A percentile compares a stretch with the other conserved stretches of the same genome.
Conservation (phyloP, 2,797 vertebrate genomes). For the Alosa sapidissima region DNA sequence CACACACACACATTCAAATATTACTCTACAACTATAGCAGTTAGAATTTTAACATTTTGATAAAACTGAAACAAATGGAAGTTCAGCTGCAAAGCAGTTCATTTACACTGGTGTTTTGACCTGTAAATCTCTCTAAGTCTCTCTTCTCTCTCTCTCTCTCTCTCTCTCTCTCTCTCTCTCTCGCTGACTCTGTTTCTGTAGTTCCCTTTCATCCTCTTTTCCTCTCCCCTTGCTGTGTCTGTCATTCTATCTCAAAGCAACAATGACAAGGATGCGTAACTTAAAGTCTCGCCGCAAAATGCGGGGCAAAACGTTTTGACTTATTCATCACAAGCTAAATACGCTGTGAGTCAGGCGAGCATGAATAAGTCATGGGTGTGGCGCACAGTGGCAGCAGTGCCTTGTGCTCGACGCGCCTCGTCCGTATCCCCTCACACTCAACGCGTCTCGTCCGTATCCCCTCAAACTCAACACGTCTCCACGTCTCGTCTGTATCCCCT, state of each 20-base stretch:
- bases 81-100: not conserved
- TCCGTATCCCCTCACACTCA: not conserved
- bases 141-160: not conserved
- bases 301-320: conserved; percentile 35
- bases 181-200: not conserved
- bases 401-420: not conserved
- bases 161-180: not conserved
- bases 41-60: not conserved
- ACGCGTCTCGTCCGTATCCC: no score
- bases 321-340: conserved; percentile 45
- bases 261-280: conserved; percentile 7
- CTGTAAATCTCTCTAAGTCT: not conserved
- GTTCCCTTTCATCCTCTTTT: not conserved
- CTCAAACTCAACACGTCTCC: no score
- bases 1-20: not conserved
- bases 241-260: conserved; percentile 2
- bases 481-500: no score
- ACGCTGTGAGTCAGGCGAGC: conserved; percentile 7
- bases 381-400: not conserved
- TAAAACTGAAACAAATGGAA: not conserved
- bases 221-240: not conserved
- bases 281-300: not conserved
- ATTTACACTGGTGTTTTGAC: not conserved
- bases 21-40: not conserved
- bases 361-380: conserved; percentile 35